phyloP scores from a whole-genome alignment of 2,113 vertebrate species.

The Stigmatopora nigra region DNA sequence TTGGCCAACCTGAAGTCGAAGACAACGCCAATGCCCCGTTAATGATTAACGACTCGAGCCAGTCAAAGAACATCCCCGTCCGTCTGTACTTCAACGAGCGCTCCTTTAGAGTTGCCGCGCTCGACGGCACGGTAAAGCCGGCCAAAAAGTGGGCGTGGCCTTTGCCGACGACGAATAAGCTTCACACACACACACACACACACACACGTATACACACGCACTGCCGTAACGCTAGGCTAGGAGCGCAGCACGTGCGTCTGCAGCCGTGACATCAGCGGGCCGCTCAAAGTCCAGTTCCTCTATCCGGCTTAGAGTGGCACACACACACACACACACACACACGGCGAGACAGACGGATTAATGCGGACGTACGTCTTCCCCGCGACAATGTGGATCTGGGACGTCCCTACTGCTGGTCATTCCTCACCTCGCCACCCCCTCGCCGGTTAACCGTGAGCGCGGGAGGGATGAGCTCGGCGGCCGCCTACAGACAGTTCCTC shows the following conservation, averaged over 20 bases:
- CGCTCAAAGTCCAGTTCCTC: slow-evolving; percentile 76
- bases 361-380: slow-evolving; percentile 45
- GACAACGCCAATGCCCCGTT: background rate
- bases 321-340: slow-evolving; percentile 19
- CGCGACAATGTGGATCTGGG: slow-evolving; percentile 37
- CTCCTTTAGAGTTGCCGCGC: background rate
- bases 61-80: background rate
- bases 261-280: slow-evolving; percentile 71
- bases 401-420: slow-evolving; percentile 15
- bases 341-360: slow-evolving; percentile 46
- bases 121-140: background rate
- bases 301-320: slow-evolving; percentile 58
- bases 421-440: background rate
- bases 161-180: background rate
- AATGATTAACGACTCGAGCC: background rate
- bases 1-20: background rate
- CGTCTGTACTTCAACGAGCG: background rate
- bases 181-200: slow-evolving; percentile 19
- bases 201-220: slow-evolving; percentile 16
- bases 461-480: slow-evolving; percentile 60
- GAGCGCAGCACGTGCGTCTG: slow-evolving; percentile 54
- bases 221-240: slow-evolving; percentile 2
- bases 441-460: background rate
- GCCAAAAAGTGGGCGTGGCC: background rate
- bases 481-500: slow-evolving; percentile 70